Evolutionary conservation across 1,140 invertebrate genomes (phyloP).

Genomic region (Euura lappo): DNA sequence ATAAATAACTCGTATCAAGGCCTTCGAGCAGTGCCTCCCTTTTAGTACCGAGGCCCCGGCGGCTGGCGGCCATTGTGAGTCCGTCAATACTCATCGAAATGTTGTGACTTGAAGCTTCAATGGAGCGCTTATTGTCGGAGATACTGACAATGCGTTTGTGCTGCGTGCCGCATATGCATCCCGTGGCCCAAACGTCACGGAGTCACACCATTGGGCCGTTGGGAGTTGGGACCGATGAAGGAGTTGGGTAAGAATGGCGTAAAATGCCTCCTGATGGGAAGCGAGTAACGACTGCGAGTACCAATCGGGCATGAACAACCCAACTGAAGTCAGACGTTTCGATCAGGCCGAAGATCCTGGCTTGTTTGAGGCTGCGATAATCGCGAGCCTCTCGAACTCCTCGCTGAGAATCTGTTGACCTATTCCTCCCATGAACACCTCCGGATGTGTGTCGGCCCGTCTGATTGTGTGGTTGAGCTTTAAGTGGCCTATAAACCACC

Average conservation of each 20-base stretch:
- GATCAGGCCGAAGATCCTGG: too few species aligned
- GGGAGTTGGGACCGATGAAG: neutral
- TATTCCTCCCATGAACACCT: slow-evolving; percentile 5
- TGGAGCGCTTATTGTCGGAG: slow-evolving; percentile 5
- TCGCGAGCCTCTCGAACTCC: neutral
- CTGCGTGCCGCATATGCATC: neutral
- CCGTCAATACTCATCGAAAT: neutral
- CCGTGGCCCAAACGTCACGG: neutral
- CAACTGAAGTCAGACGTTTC: neutral
- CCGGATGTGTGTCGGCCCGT: slow-evolving; percentile 9
- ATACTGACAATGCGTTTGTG: neutral
- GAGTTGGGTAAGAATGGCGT: neutral
- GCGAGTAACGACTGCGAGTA: neutral
- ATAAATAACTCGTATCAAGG: too few species aligned
- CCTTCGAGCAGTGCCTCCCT: too few species aligned
- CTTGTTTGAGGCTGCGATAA: neutral
- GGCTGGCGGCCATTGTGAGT: slow-evolving; percentile 1
- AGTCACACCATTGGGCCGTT: neutral
- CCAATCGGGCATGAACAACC: neutral
- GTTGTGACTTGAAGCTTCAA: neutral
- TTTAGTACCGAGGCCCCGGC: too few species aligned
- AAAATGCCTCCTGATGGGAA: slow-evolving; percentile 5
- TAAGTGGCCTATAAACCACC: slow-evolving; percentile 32
- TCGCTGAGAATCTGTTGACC: neutral
- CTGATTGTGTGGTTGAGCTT: slow-evolving; percentile 15